Evolutionary conservation across 2,888 invertebrate species (phyloP).

Genomic region (Pyrrhosoma nymphula): DNA sequence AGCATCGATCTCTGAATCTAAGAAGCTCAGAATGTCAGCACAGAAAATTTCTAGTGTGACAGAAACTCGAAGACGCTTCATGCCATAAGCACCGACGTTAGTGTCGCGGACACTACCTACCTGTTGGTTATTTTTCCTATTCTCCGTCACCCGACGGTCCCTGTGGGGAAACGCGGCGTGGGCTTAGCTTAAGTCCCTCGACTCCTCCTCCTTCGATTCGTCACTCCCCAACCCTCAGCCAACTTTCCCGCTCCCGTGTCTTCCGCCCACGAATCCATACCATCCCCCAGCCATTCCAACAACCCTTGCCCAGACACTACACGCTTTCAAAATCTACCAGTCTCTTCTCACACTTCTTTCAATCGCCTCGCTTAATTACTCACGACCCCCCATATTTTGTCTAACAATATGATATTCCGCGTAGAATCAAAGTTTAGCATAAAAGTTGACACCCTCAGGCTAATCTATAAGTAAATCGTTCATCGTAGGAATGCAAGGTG

Average conservation of each 20-base stretch:
- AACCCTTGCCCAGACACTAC: not conserved
- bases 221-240: not conserved
- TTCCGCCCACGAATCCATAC: not conserved
- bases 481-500: no score
- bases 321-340: not conserved
- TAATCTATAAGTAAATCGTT: no score
- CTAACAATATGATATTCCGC: no score
- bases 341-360: not conserved
- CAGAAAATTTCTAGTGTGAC: no score
- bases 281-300: not conserved
- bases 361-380: not conserved
- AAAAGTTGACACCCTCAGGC: no score
- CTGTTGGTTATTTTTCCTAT: not conserved
- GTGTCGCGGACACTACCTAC: no score
- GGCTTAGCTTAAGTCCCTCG: not conserved
- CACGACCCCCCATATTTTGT: not conserved
- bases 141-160: not conserved
- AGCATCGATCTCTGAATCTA: no score
- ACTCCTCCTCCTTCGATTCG: not conserved
- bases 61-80: no score
- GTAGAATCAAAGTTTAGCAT: no score
- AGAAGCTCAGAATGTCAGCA: no score
- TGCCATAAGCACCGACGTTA: no score
- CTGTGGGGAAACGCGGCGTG: conserved; percentile 28
- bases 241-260: not conserved